Conservation (phyloP, 2,113 vertebrate genomes). For the Lampris megalopsis region DNA sequence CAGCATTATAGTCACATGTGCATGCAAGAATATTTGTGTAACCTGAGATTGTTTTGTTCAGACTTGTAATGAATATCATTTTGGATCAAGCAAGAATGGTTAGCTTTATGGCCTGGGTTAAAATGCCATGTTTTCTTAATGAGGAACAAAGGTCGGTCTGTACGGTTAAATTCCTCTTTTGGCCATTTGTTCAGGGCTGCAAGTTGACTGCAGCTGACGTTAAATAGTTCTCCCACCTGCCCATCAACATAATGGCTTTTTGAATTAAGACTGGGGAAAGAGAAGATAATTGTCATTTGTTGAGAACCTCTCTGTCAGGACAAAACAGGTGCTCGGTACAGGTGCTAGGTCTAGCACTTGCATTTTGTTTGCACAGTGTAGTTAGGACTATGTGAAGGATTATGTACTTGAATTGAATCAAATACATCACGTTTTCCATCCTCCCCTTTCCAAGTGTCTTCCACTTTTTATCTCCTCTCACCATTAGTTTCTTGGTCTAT, state of each 20-base stretch:
- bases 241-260: slow-evolving; percentile 51
- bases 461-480: no score
- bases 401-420: slow-evolving; percentile 7
- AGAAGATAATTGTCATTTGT: slow-evolving; percentile 56
- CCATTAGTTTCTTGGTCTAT: neutral
- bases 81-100: slow-evolving; percentile 13
- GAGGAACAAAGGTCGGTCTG: slow-evolving; percentile 5
- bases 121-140: neutral
- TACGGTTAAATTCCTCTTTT: slow-evolving; percentile 4
- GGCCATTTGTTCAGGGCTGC: slow-evolving; percentile 38
- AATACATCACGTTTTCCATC: neutral
- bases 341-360: no score
- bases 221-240: slow-evolving; percentile 65
- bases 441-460: no score
- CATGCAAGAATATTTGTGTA: slow-evolving; percentile 27
- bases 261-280: slow-evolving; percentile 58
- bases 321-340: slow-evolving; percentile 54
- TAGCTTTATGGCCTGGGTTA: slow-evolving; percentile 22
- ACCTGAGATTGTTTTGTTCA: slow-evolving; percentile 41
- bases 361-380: neutral
- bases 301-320: slow-evolving; percentile 15
- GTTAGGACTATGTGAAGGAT: neutral
- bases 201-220: slow-evolving; percentile 34
- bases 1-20: neutral
- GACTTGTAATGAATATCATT: slow-evolving; percentile 23